Conservation (phyloP, 2,888 invertebrate genomes). For the Macaria liturata region DNA sequence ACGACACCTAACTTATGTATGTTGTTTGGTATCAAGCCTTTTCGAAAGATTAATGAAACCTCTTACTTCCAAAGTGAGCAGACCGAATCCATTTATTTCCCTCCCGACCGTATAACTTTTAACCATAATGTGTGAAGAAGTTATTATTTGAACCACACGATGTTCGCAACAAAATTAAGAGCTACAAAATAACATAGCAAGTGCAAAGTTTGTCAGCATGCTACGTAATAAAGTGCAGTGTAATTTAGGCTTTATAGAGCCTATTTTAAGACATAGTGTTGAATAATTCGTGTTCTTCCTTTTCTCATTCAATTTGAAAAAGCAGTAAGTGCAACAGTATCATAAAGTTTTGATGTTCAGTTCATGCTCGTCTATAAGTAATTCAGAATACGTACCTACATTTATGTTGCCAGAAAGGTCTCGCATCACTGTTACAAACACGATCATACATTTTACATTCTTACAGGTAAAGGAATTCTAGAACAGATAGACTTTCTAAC, state of each 20-base stretch:
- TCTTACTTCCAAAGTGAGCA: too few species aligned
- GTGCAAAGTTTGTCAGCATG: slow-evolving; percentile 12
- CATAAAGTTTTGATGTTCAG: slow-evolving; percentile 2
- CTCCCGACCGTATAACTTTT: not conserved
- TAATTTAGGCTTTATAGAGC: not conserved
- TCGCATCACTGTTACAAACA: not conserved
- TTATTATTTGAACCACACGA: slow-evolving; percentile 8
- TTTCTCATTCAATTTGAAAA: slow-evolving; percentile 1
- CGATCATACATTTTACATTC: slow-evolving; percentile 6
- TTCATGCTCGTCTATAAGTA: slow-evolving; percentile 1
- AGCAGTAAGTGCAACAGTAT: not conserved
- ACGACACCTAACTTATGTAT: too few species aligned
- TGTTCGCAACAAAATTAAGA: slow-evolving; percentile 6
- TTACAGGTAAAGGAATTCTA: not conserved
- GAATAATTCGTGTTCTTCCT: not conserved
- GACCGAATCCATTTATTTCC: not conserved
- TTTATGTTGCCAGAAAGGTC: not conserved
- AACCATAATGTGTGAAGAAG: slow-evolving; percentile 1
- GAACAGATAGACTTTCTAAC: too few species aligned
- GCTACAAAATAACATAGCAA: slow-evolving; percentile 4
- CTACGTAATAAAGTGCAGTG: slow-evolving; percentile 5
- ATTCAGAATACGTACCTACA: not conserved
- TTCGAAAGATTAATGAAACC: too few species aligned
- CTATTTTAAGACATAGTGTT: not conserved
- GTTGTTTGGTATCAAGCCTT: too few species aligned